Conservation (phyloP, 2,113 vertebrate species). For the Melanostigma gelatinosum region DNA sequence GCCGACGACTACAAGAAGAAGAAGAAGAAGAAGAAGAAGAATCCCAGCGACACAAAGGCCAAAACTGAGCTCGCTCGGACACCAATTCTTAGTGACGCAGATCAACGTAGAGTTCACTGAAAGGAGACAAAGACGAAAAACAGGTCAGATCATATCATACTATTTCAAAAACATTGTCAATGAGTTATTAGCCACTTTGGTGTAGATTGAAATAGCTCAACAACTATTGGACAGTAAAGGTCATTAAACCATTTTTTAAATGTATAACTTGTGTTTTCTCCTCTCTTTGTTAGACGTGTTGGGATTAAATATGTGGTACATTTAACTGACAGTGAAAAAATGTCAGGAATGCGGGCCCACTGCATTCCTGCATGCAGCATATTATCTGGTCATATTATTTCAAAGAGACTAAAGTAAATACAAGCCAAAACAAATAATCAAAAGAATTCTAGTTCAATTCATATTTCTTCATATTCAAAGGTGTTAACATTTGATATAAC, state of each 20-base stretch:
- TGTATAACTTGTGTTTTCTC: not conserved
- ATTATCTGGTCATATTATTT: not conserved
- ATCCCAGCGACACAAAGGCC: rapidly evolving
- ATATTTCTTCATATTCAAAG: not conserved
- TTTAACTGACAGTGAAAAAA: not conserved
- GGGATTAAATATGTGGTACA: not conserved
- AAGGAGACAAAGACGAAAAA: slow-evolving; percentile 2
- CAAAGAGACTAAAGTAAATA: not conserved
- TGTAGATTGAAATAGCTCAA: not conserved
- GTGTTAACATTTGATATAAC: not conserved
- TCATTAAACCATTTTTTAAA: not conserved
- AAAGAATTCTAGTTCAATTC: not conserved
- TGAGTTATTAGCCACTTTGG: not conserved
- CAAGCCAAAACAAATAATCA: not conserved
- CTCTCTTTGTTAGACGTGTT: not conserved
- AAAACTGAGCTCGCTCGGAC: rapidly evolving
- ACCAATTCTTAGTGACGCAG: not conserved
- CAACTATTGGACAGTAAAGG: not conserved
- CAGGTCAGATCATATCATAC: not conserved
- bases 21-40: rapidly evolving
- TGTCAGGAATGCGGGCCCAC: not conserved
- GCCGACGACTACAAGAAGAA: rapidly evolving
- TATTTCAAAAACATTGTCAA: not conserved
- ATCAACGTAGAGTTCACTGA: not conserved
- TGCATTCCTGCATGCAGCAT: not conserved